Evolutionary conservation across 2,113 vertebrate genomes (phyloP).

Genomic region (Lipotes vexillifer): DNA sequence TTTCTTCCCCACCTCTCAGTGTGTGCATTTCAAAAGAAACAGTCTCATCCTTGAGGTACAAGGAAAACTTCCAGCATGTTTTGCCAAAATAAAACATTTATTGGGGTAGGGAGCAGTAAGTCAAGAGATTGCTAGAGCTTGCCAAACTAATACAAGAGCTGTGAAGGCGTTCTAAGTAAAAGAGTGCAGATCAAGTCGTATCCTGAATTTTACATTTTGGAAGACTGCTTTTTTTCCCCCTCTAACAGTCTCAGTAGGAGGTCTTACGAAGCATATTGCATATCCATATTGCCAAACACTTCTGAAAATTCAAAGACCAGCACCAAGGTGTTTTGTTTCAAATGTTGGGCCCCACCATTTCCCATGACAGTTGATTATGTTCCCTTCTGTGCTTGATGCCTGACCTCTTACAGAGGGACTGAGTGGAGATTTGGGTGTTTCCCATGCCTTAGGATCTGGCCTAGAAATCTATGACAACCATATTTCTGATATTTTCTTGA

Average conservation of each 20-base stretch:
- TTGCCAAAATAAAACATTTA: not conserved
- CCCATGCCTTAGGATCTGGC: not conserved
- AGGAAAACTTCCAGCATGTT: conserved; percentile 9
- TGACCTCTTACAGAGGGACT: not conserved
- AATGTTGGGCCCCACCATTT: not conserved
- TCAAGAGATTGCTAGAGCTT: not conserved
- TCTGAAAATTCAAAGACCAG: not conserved
- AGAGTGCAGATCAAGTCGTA: not conserved
- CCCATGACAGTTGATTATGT: not conserved
- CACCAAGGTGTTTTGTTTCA: not conserved
- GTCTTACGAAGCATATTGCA: not conserved
- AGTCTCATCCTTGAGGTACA: not conserved
- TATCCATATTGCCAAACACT: not conserved
- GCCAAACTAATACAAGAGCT: not conserved
- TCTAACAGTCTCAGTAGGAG: not conserved
- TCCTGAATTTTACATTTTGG: not conserved
- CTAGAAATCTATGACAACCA: not conserved
- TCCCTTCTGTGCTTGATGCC: not conserved
- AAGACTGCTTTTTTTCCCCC: not conserved
- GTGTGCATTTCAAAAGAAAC: not conserved
- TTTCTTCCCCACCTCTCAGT: not conserved
- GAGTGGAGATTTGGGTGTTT: not conserved
- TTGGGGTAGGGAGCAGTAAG: not conserved
- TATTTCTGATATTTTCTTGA: not conserved
- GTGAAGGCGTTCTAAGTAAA: not conserved